Evolutionary conservation across 1,140 invertebrate genomes (phyloP).

Genomic region (Conus ventricosus): DNA sequence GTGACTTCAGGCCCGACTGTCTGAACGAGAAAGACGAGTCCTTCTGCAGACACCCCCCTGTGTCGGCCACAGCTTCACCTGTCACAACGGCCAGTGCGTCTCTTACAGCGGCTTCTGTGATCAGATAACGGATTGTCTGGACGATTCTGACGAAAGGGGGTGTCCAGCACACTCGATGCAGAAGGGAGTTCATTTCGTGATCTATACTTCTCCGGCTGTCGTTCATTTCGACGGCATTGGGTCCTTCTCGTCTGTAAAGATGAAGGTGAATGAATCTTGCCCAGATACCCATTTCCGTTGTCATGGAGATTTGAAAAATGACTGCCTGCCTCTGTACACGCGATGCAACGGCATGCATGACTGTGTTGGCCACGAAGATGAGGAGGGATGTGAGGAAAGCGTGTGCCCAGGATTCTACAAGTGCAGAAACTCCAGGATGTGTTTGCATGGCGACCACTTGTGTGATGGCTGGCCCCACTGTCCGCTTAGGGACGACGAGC

Average conservation of each 20-base stretch:
- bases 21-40: background rate
- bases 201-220: background rate
- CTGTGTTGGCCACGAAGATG: background rate
- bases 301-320: background rate
- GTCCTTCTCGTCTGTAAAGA: background rate
- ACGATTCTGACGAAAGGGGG: constrained; percentile 9
- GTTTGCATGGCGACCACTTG: background rate
- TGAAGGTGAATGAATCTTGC: background rate
- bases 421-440: constrained; percentile 7
- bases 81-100: constrained; percentile 8
- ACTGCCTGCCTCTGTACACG: constrained; percentile 8
- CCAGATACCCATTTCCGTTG: background rate
- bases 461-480: constrained; percentile 39
- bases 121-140: background rate
- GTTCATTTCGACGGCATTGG: background rate
- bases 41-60: background rate
- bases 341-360: background rate
- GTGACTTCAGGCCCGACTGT: constrained; percentile 27
- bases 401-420: background rate
- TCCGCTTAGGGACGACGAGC: constrained; percentile 38
- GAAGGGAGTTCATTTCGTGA: background rate
- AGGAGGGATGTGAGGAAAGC: background rate
- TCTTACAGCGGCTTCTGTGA: background rate
- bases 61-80: background rate
- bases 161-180: background rate